Percentiles rank a stretch among this genome's conserved stretches.
phyloP scores from a whole-genome alignment of 2,113 vertebrate species.

The Corvus hawaiiensis region DNA sequence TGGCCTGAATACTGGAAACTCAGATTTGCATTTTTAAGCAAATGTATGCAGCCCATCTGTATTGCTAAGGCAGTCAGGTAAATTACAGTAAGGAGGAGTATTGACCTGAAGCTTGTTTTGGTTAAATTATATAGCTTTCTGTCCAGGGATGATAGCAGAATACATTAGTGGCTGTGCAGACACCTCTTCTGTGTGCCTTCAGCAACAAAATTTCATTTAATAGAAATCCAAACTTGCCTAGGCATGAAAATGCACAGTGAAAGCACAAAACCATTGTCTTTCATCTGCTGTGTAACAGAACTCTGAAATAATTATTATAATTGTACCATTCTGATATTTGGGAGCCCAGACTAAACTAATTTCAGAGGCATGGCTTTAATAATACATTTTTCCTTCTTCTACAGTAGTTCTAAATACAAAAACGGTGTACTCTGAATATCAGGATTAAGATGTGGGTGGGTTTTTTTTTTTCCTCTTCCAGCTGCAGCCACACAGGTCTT shows the following conservation, averaged over 20 bases:
- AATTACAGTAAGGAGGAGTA: neutral
- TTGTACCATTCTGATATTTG: neutral
- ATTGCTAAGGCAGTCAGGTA: neutral
- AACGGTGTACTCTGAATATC: neutral
- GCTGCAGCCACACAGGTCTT: neutral
- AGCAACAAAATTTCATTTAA: conserved; percentile 29
- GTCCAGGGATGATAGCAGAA: neutral
- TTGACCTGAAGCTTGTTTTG: neutral
- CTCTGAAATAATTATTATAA: conserved; percentile 27
- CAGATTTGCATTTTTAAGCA: conserved; percentile 3
- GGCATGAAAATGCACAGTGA: neutral
- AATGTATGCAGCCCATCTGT: neutral
- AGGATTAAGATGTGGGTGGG: neutral
- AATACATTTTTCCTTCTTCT: neutral
- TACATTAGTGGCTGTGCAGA: neutral
- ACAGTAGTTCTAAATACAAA: neutral
- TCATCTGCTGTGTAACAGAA: conserved; percentile 9
- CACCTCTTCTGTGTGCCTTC: neutral
- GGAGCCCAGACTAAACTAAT: neutral
- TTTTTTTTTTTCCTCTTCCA: neutral
- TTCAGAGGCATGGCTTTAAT: conserved; percentile 28
- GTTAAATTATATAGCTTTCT: neutral
- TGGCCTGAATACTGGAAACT: neutral
- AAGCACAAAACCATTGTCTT: conserved; percentile 7
- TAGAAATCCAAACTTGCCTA: conserved; percentile 18